Evolutionary conservation across 2,888 invertebrate species (phyloP).

Genomic region (Tribolium freemani): DNA sequence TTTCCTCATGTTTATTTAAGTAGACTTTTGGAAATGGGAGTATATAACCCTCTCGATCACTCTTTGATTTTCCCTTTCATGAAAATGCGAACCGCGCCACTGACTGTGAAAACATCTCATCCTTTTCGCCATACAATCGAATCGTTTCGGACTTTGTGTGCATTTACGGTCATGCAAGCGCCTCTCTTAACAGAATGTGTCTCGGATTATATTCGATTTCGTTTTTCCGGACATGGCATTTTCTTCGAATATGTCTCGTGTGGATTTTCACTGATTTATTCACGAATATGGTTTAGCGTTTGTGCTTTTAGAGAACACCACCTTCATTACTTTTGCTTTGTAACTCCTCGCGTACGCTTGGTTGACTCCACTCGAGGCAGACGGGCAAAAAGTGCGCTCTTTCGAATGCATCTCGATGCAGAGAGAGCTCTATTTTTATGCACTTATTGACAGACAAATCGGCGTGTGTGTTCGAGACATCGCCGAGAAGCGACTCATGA

Average conservation of each 20-base stretch:
- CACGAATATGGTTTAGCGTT: slow-evolving; percentile 23
- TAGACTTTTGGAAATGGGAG: slow-evolving; percentile 15
- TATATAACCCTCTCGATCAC: slow-evolving; percentile 18
- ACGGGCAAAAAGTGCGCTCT: slow-evolving; percentile 25
- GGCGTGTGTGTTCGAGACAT: not conserved
- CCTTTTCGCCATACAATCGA: slow-evolving; percentile 18
- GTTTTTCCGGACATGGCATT: slow-evolving; percentile 34
- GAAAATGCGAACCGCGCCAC: slow-evolving; percentile 33
- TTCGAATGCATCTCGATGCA: slow-evolving; percentile 1
- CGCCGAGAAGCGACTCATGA: not conserved
- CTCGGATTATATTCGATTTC: slow-evolving; percentile 40
- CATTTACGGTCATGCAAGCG: slow-evolving; percentile 35
- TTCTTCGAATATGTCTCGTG: slow-evolving; percentile 28
- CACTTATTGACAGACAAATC: slow-evolving; percentile 36
- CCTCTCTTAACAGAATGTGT: slow-evolving; percentile 27
- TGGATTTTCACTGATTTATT: slow-evolving; percentile 34
- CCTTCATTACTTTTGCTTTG: slow-evolving; percentile 30
- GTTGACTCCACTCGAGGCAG: slow-evolving; percentile 22
- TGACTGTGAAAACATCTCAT: slow-evolving; percentile 34
- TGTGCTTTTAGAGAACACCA: slow-evolving; percentile 37
- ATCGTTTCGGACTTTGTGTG: slow-evolving; percentile 20
- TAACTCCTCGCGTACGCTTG: slow-evolving; percentile 30
- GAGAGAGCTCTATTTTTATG: slow-evolving; percentile 13
- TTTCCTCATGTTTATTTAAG: slow-evolving; percentile 41
- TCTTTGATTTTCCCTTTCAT: slow-evolving; percentile 36